Evolutionary conservation across 2,797 vertebrate genomes (phyloP), one percentile per base, ranked within the genome.

Genomic region (Margarornis squamiger): DNA sequence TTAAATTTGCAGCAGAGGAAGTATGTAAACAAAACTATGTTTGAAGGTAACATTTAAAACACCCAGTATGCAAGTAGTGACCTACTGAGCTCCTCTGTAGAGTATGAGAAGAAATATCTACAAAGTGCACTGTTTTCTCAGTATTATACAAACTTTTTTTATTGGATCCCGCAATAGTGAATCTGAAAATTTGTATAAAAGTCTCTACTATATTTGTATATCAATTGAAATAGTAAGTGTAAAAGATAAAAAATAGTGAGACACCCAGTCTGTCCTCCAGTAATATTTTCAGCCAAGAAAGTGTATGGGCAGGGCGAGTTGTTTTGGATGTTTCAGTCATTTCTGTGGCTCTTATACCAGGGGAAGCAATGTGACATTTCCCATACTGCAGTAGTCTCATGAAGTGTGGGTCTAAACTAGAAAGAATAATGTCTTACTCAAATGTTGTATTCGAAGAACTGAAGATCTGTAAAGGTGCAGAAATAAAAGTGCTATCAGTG

Each of bases 361-460:
- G 38, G 57, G 38, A 57, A 67, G 36, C 48, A 74, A 18, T 38
- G 63, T 77, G 90, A 58, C 38, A 54, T 92, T 96, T 93, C 79
- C 67, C 55, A 88, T 30, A 32, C 51, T 86, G 59, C 88, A 79
- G 71, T 49, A 51, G 59, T 92, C 48, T 93, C 22, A 14, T 61
- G 41, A 70, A 79, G 36, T 39, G 71, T 95, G 86, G 88, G 80
- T 2, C 45, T 92, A 88, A 87, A 58, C 43, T 29, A 70, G 45
- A 76, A 85, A 59, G 70, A 93, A 49, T 73, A 61, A 78, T 81
- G 83, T 72, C 66, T 92, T 58, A 59, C 19, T 92, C 51, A 86
- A n/a, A 82, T 75, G 32, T 32, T 93, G 48, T 84, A 61, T 93
- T 91, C 96, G 76, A 67, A 84, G 66, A 92, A 93, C 45, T 93